phyloP scores from a whole-genome alignment of 2,888 invertebrate species.

The Orthosia cruda region DNA sequence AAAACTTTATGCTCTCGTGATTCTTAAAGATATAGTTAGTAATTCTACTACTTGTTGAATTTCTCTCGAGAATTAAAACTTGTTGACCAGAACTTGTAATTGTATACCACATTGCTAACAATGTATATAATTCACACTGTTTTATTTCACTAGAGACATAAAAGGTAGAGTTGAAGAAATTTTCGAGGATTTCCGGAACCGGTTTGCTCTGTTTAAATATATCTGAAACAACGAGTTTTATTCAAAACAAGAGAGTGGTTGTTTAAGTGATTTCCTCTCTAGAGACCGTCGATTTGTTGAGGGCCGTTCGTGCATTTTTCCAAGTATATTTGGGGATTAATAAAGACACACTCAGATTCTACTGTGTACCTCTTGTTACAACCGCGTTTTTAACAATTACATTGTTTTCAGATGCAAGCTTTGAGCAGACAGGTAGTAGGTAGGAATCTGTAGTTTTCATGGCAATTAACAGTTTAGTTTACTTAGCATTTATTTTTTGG shows the following conservation, averaged over 20 bases:
- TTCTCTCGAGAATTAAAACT: constrained; percentile 28
- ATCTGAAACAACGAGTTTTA: constrained; percentile 49
- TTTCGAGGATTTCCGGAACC: constrained; percentile 26
- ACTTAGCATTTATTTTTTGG: too few species aligned
- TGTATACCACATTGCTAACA: constrained; percentile 6
- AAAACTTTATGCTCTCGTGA: constrained; percentile 23
- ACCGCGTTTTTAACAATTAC: neutral
- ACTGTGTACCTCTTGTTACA: neutral
- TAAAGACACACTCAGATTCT: neutral
- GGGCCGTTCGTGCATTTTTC: constrained; percentile 19
- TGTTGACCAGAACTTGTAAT: constrained; percentile 14
- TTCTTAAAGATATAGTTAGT: constrained; percentile 1
- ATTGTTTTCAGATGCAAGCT: neutral
- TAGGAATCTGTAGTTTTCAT: too few species aligned
- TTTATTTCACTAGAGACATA: constrained; percentile 16
- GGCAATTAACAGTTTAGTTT: too few species aligned
- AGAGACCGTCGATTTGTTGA: constrained; percentile 20
- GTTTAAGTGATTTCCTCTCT: constrained; percentile 40
- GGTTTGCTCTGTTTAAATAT: constrained; percentile 42
- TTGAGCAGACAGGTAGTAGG: too few species aligned
- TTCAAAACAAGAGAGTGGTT: constrained; percentile 46
- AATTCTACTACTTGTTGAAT: constrained; percentile 51
- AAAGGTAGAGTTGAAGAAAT: constrained; percentile 24
- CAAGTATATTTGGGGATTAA: neutral
- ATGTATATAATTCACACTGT: constrained; percentile 27